Base-by-base conservation (phyloP, 2,797 vertebrate genomes). In the Lutjanus argentimaculatus region DNA sequence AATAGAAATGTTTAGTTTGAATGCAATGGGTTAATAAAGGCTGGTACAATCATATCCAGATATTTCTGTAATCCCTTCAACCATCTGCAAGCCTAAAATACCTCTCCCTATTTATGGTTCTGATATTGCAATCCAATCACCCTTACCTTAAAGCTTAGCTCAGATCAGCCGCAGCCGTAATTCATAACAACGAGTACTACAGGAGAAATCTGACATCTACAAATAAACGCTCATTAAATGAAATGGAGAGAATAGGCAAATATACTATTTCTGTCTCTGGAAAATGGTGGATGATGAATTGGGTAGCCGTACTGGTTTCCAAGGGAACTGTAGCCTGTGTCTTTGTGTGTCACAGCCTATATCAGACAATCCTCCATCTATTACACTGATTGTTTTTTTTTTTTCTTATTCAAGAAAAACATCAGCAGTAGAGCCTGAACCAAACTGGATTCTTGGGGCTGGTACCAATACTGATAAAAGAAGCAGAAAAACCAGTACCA, bases 221-320 rank as follows among this genome's bases (percentile, higher is more conserved):
- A 72, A 77, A 80, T 30, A 56, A 19, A 9, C 6, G 10, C 36
- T 71, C 17, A 71, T 49, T 63, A 72, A 76, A 84, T 83, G 11
- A 86, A 80, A 87, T 83, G 64, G 59, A 67, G 56, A 46, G n/a
- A 65, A 70, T 43, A 75, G 75, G 19, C 84, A 85, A 89, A 90
- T 15, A 72, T 51, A 72, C 59, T 80, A 71, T 74, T 90, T 88
- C 85, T 82, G 43, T 88, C 77, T 87, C 69, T 82, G 88, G 87
- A 85, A 95, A 94, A 93, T 93, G 92, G 91, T 90, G 90, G 86
- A 81, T 88, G 84, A 85, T 80, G 73, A 84, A 87, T 80, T 83
- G 86, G 83, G 57, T 87, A 84, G 67, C 70, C 52, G 40, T 59
- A 84, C 72, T 88, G 80, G 95, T 96, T 95, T 94, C 95, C 95